A percentile compares a stretch with the other conserved stretches of the same genome.
These are phyloP conservation scores for Pipistrellus nathusii DNA, from an alignment of 2,797 vertebrate genomes.

Conservation along the genomic window DNA sequence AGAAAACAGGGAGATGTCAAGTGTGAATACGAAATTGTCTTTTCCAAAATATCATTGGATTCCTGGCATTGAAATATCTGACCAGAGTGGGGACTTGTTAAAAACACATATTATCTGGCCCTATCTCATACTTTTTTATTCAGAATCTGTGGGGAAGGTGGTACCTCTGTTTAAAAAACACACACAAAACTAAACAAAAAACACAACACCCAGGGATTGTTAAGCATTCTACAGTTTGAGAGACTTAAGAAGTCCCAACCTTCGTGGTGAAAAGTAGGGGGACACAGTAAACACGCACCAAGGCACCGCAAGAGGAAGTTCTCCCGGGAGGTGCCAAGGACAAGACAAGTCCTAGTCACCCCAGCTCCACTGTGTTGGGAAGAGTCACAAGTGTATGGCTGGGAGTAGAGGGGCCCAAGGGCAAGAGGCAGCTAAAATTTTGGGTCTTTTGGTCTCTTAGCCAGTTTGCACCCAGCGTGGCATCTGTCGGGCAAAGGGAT, in stretches of 20 bases:
- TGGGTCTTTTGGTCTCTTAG: background rate
- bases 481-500: background rate
- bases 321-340: background rate
- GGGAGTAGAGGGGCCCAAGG: background rate
- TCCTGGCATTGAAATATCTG: slow-evolving; percentile 3
- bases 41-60: background rate
- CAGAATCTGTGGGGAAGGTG: background rate
- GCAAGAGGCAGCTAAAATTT: background rate
- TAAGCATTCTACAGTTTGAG: background rate
- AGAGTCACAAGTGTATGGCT: background rate
- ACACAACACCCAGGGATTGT: background rate
- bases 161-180: background rate
- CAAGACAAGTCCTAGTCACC: background rate
- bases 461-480: background rate
- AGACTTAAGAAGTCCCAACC: slow-evolving; percentile 12
- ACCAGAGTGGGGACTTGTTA: background rate
- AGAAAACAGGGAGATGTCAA: background rate
- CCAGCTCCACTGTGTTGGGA: background rate
- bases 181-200: background rate
- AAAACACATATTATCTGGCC: background rate
- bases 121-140: background rate
- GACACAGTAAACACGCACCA: background rate
- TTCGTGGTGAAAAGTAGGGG: background rate
- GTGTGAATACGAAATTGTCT: background rate
- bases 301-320: background rate